Evolutionary conservation across 2,888 invertebrate species (phyloP), one percentile per base, ranked within the genome.

Genomic region (Chromoteleia sp.): DNA sequence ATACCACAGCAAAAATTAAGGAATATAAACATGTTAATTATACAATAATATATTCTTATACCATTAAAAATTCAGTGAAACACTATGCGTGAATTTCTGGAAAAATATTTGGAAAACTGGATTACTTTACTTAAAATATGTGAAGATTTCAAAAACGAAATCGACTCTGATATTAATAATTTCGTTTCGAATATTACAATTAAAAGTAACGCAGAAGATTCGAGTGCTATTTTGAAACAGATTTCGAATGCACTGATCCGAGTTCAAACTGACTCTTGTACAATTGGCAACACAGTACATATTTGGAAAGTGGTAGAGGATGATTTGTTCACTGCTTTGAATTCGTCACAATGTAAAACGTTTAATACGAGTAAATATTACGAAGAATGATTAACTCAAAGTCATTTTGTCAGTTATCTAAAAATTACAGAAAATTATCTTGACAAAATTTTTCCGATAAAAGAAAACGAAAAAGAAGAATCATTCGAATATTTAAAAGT

Each of bases 81-180:
- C 17, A 78, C 71, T 0, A 78, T 71, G 58, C 33, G 21, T 15
- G 14, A 58, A 12, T 56, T 41, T 30, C 14, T 78, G 0, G 8
- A 78, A 48, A n/a, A 30, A 2, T 71, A 78, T 58, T 56, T 71
- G 30, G 50, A 65, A 0, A 78, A 78, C 19, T 78, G 71, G 78
- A 3, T 39, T n/a, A 58, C 29, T 4, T 36, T 78, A 25, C n/a
- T 73, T 0, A 25, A 54, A 29, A 78, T 78, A 17, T 67, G 71
- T 19, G 65, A 73, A 7, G 45, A 65, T 8, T 73, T 19, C n/a
- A 56, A 71, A 52, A 41, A 78, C 43, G 30, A 71, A 10, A 70
- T 77, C 10, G 77, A 70, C 41, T 8, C 33, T 1, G 67, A 70
- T 5, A 19, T 77, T 7, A 63, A 36, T 14, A 70, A 68, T 36